Percentiles rank a stretch among this genome's conserved stretches.
Evolutionary conservation across 2,888 invertebrate species (phyloP).

Genomic region (Mechanitis messenoides): DNA sequence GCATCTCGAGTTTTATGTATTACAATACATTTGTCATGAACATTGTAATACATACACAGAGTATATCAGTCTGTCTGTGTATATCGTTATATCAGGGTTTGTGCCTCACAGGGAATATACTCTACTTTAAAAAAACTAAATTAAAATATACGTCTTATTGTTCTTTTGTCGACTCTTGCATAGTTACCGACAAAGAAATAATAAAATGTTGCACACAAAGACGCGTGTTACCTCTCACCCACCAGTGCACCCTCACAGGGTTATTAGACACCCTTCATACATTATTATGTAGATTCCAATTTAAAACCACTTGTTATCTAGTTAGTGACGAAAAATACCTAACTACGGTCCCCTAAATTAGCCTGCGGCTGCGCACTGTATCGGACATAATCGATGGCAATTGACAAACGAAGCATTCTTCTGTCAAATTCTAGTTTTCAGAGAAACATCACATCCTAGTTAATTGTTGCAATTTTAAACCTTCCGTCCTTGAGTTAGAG

Average conservation of each 20-base stretch:
- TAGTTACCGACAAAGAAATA: conserved; percentile 5
- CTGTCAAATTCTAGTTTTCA: conserved; percentile 75
- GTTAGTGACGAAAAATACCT: conserved; percentile 75
- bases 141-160: too few relatives aligned
- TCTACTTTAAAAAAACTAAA: too few relatives aligned
- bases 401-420: conserved; percentile 76
- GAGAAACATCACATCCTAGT: conserved; percentile 37
- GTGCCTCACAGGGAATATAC: too few relatives aligned
- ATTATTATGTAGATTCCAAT: conserved; percentile 76
- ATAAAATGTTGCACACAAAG: conserved; percentile 3
- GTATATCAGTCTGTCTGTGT: too few relatives aligned
- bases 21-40: too few relatives aligned
- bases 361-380: conserved; percentile 65
- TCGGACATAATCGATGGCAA: conserved; percentile 71
- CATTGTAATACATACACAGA: too few relatives aligned
- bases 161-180: background rate
- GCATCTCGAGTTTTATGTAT: too few relatives aligned
- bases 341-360: conserved; percentile 58
- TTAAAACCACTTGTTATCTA: conserved; percentile 77
- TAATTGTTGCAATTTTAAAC: conserved; percentile 22
- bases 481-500: conserved; percentile 22
- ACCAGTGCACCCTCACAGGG: conserved; percentile 41
- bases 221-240: background rate
- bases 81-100: too few relatives aligned
- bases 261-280: conserved; percentile 47